Base-by-base conservation (phyloP, 1,140 invertebrate species). In the Drosophila eugracilis region DNA sequence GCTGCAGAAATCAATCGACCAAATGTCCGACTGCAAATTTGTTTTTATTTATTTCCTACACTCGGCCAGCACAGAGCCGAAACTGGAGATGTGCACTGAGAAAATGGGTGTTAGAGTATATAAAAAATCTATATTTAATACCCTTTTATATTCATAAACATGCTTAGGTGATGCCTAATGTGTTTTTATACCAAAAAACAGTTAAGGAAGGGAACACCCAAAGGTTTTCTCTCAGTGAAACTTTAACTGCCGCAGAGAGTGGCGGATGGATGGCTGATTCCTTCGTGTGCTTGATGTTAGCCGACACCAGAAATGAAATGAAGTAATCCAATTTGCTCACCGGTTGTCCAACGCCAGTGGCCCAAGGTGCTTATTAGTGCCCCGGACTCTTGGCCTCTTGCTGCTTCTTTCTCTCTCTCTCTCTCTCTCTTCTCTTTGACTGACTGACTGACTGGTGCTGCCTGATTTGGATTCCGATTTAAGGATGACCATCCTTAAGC, bases 281-380 rank as follows among this genome's bases (percentile, higher is more conserved):
- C 44, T 6, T 5, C 26, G 26, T 42, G 30, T 58, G n/a, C 54
- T 59, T 73, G 58, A 74, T 78, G 69, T 83, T 69, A 66, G 49
- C 81, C 75, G 72, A 42, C 78, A 70, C 50, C 60, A 59, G 65
- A 67, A 54, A 55, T 60, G 78, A 59, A 88, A 86, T 88, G 83
- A 86, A 86, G 78, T 86, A 88, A 86, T 86, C 83, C 83, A 86
- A 88, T 86, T 86, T 86, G 84, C 67, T 65, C 74, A 42, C 70
- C 77, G 74, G 70, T 78, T 88, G 83, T 86, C 83, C 85, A 88
- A 71, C 65, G 70, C 69, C 47, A 30, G 58, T 32, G 65, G 69
- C 77, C 69, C 78, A 88, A 88, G 83, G 78, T 88, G 70, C 63
- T 80, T 75, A 86, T 86, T 86, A 86, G 54, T 80, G 67, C 28